Conservation (phyloP, 2,113 vertebrate species). For the Anolis sagrei region DNA sequence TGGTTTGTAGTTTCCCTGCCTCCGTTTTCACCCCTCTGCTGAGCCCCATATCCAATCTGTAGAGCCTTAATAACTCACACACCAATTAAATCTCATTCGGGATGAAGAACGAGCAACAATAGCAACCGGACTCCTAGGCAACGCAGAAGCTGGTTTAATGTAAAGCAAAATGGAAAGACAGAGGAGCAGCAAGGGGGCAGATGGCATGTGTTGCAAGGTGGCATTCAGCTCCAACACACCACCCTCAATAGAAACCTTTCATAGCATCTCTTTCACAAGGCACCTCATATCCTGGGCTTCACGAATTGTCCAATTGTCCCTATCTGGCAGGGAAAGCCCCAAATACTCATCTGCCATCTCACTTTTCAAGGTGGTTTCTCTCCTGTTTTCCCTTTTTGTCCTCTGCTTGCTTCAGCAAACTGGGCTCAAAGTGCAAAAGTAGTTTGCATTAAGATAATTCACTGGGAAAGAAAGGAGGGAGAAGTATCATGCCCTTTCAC, state of each 20-base stretch:
- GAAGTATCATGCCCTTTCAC: too few species aligned
- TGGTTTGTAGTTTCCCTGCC: background rate
- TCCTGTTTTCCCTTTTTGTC: too few species aligned
- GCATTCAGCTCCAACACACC: background rate
- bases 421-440: too few species aligned
- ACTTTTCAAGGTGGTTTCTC: too few species aligned
- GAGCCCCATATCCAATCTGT: background rate
- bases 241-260: background rate
- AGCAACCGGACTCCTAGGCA: slow-evolving; percentile 29
- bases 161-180: background rate
- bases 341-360: too few species aligned
- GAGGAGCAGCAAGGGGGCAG: background rate
- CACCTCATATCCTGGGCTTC: too few species aligned
- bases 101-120: background rate
- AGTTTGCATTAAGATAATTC: too few species aligned
- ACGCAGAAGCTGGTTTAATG: accelerated
- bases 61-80: background rate
- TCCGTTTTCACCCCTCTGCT: background rate
- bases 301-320: too few species aligned
- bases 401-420: too few species aligned
- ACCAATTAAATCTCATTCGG: slow-evolving; percentile 21
- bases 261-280: background rate
- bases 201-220: background rate
- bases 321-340: too few species aligned
- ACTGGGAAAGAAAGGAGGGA: too few species aligned